Base-by-base conservation (phyloP, 2,888 invertebrate genomes). In the Therioaphis trifolii region DNA sequence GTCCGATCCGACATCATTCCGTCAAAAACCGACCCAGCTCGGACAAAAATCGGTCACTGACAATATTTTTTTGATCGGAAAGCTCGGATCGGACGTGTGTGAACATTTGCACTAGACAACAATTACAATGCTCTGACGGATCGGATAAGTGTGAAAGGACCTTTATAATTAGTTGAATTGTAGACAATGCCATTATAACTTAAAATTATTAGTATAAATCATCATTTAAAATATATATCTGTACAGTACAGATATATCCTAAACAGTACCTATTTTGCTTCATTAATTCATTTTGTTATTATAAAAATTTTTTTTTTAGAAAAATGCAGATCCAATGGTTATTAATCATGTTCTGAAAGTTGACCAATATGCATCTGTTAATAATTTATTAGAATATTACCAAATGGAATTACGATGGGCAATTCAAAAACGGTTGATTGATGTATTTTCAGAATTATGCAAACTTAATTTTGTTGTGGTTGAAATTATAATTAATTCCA, bases 391-490 rank as follows among this genome's bases (percentile, higher is more conserved):
- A 82, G 94, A 96, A 87, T 98, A 96, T 90, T 98, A 97, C 89
- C 98, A 98, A 90, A 97, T 97, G 97, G 98, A 97, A 89, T 93
- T 94, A 0, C 90, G 95, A 85, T 95, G 95, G 95, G 93, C 94
- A 0, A 93, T 96, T 85, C 91, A 96, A 85, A 93, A 94, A 87
- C 90, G 95, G 14, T 90, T 97, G 63, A 89, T 97, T 84, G 92
- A 96, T 90, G 94, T 95, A 11, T 96, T 97, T 88, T 94, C 94
- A 27, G 94, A 95, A 46, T 93, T 97, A 91, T 96, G 96, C 88
- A 93, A 94, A 46, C 90, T 97, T 85, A 96, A 96, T 89, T 91
- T 93, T 84, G 93, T 93, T 5, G 94, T 95, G 66, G 91, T 96
- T 52, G 93, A 93, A 76, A 94, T 96, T 29, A 92, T 98, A 88